Conservation (phyloP, 1,140 invertebrate genomes). For the Plodia interpunctella region DNA sequence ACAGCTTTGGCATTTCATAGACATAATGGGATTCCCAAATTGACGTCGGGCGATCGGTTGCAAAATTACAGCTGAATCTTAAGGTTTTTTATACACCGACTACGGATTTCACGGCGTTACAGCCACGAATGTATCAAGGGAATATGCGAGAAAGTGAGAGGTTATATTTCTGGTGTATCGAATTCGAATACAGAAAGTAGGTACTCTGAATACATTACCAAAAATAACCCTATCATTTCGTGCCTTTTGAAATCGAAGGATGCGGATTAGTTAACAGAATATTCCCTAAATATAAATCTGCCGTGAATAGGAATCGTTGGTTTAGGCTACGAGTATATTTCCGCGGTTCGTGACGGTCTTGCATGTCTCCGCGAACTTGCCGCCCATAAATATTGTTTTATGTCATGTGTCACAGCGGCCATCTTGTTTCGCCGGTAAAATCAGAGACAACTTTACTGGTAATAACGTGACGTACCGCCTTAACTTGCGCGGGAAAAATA, state of each 20-base stretch:
- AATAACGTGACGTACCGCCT: slow-evolving; percentile 14
- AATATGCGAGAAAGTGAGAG: too few relatives aligned
- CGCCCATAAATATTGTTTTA: slow-evolving; percentile 65
- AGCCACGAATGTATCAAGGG: too few relatives aligned
- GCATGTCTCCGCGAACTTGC: slow-evolving; percentile 69
- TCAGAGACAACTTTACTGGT: slow-evolving; percentile 32
- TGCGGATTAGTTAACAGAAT: slow-evolving; percentile 9
- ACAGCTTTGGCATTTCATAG: too few relatives aligned
- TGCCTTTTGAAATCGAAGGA: not conserved
- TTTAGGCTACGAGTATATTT: slow-evolving; percentile 40
- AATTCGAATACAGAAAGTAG: not conserved
- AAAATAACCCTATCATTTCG: not conserved
- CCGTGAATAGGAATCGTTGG: slow-evolving; percentile 65
- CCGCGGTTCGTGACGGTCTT: slow-evolving; percentile 62
- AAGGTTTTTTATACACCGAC: too few relatives aligned
- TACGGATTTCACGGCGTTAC: too few relatives aligned
- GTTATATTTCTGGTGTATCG: not conserved
- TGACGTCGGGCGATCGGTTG: too few relatives aligned
- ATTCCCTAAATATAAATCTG: slow-evolving; percentile 42
- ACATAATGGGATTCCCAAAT: too few relatives aligned
- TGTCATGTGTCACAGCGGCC: slow-evolving; percentile 66
- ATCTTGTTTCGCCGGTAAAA: slow-evolving; percentile 50
- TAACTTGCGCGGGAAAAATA: slow-evolving; percentile 13
- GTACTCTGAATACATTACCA: not conserved
- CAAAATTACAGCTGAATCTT: too few relatives aligned